Evolutionary conservation across 37 sponge, comb jelly and placozoan species (phyloP), one percentile per base, ranked within the genome.

Genomic region (Bolinopsis microptera): DNA sequence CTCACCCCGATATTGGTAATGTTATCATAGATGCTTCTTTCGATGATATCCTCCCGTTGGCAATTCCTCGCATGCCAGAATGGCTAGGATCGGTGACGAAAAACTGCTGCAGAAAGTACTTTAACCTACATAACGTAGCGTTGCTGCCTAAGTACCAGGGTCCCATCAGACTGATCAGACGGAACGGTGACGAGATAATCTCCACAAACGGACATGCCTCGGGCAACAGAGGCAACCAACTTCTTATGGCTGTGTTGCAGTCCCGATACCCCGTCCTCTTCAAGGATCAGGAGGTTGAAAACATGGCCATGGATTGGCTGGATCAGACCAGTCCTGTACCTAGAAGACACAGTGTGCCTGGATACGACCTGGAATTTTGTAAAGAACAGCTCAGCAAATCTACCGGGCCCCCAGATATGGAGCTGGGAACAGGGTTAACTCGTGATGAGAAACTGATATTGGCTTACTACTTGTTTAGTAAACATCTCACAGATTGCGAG

Each of bases 11-110:
- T 18, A 48, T 93, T 34, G 77, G 83, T 24, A 83, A 35, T 82
- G 69, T 83, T n/a, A 93, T 93, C 40, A 35, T 93, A 22, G 94
- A 93, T 41, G 94, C 94, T 25, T 93, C 94, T 38, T 93, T 93
- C 26, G 94, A 93, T 35, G 94, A 93, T 36, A 93, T 93, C 26
- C 68, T 93, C 30, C 94, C 94, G 1, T 68, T 93, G 37, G 94
- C 94, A 0, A 38, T 32, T 8, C 69, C 86, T 26, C 69, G 83
- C 25, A 93, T 93, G 94, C 94, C 94, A 0, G 38, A 80, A 18
- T 41, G 38, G 16, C 38, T 93, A 2, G 69, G 0, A 68, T 26
- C 48, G 1, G 36, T 83, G 36, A 69, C 70, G 69, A 33, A 37
- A 30, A 68, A 83, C 16, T 82, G 82, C 26, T 83, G 82, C 26